Conservation (phyloP, 2,888 invertebrate species). For the Pyrrhosoma nymphula region DNA sequence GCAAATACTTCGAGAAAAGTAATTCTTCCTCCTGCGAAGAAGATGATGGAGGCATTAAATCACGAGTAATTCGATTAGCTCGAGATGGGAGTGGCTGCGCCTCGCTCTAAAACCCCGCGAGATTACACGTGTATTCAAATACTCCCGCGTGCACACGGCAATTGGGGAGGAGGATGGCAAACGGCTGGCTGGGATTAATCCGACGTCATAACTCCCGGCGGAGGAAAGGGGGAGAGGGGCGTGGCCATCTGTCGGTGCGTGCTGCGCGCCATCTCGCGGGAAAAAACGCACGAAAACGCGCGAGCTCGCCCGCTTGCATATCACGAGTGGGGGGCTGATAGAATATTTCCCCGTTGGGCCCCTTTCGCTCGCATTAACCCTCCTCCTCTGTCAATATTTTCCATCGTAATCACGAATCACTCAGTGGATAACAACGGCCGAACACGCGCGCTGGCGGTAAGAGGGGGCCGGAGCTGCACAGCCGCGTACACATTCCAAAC, state of each 20-base stretch:
- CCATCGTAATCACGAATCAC: slow-evolving; percentile 63
- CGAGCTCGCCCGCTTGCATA: background rate
- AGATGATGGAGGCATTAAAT: background rate
- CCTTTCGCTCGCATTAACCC: background rate
- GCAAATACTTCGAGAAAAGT: background rate
- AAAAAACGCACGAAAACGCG: background rate
- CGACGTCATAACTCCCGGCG: background rate
- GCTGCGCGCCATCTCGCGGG: background rate
- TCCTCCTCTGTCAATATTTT: slow-evolving; percentile 56
- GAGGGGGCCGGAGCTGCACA: background rate
- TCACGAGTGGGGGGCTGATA: slow-evolving; percentile 6
- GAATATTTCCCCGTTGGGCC: slow-evolving; percentile 23
- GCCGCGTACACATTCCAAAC: slow-evolving; percentile 38
- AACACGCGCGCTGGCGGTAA: background rate
- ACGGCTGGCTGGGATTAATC: background rate
- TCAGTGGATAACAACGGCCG: slow-evolving; percentile 51
- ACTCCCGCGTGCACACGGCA: background rate
- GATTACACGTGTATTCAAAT: background rate
- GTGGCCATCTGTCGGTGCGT: background rate
- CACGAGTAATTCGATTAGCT: background rate
- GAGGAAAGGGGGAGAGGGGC: background rate
- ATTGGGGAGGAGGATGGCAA: background rate
- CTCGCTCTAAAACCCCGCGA: background rate
- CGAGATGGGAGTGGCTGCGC: background rate
- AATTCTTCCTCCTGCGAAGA: background rate